Conservation (phyloP, 2,888 invertebrate genomes). For the Lymantria dispar region DNA sequence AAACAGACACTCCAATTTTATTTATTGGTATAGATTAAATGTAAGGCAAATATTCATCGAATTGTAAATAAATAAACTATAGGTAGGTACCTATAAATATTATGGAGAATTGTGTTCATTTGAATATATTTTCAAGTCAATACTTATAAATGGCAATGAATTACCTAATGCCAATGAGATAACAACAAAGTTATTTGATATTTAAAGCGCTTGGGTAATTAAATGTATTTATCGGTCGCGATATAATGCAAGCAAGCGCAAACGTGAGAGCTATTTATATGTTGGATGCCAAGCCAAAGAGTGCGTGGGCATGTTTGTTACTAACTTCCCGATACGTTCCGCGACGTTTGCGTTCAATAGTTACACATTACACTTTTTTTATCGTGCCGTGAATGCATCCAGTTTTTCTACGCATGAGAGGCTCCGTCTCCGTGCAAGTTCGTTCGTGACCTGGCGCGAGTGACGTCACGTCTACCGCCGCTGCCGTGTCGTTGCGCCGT, state of each 20-base stretch:
- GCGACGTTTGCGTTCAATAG: conserved; percentile 47
- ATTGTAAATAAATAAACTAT: too few relatives aligned
- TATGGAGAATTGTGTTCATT: too few relatives aligned
- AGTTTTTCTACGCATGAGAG: conserved; percentile 73
- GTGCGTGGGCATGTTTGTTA: conserved; percentile 11
- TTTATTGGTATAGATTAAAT: too few relatives aligned
- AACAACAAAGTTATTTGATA: too few relatives aligned
- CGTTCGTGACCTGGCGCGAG: conserved; percentile 53
- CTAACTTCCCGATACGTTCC: conserved; percentile 35
- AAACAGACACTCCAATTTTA: too few relatives aligned
- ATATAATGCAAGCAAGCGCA: conserved; percentile 8
- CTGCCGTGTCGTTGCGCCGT: conserved; percentile 68
- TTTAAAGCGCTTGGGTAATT: conserved; percentile 8
- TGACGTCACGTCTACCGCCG: conserved; percentile 71
- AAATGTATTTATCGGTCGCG: conserved; percentile 20
- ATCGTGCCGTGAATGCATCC: conserved; percentile 57
- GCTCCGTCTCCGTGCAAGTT: conserved; percentile 58
- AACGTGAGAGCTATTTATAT: background rate
- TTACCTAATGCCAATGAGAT: too few relatives aligned
- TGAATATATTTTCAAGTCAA: too few relatives aligned
- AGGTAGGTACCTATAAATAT: too few relatives aligned
- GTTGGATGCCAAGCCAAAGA: too few relatives aligned
- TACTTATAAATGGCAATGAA: too few relatives aligned
- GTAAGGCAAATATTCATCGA: too few relatives aligned
- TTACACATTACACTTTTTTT: conserved; percentile 49